Conservation (phyloP, 2,888 invertebrate genomes). For the Cloeon dipterum region DNA sequence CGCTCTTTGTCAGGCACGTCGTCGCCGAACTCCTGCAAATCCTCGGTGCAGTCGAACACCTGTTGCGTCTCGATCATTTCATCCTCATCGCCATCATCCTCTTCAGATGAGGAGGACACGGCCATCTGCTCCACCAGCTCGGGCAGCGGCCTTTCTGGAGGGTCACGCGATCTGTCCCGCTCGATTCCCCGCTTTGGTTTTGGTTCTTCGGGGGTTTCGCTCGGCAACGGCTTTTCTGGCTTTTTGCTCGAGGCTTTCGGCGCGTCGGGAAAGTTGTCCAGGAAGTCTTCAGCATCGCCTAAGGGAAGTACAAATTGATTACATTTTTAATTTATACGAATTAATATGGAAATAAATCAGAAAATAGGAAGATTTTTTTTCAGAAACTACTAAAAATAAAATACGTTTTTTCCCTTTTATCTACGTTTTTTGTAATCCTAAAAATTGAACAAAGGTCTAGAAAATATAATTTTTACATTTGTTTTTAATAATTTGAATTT, state of each 20-base stretch:
- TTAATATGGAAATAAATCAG: too few relatives aligned
- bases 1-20: slow-evolving; percentile 22
- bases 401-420: too few relatives aligned
- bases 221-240: background rate
- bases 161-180: slow-evolving; percentile 34
- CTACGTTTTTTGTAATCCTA: too few relatives aligned
- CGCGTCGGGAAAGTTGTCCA: slow-evolving; percentile 10
- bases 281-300: slow-evolving; percentile 30
- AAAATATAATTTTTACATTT: too few relatives aligned
- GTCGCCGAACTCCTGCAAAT: slow-evolving; percentile 22
- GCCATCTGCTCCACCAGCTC: slow-evolving; percentile 9
- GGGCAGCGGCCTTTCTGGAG: slow-evolving; percentile 28
- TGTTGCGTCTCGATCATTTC: background rate
- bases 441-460: too few relatives aligned
- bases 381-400: too few relatives aligned
- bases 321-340: too few relatives aligned
- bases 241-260: background rate
- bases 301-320: slow-evolving; percentile 12
- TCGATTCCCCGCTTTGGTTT: slow-evolving; percentile 19
- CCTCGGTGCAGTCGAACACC: background rate
- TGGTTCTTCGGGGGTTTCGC: background rate
- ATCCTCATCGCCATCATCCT: background rate
- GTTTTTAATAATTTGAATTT: too few relatives aligned
- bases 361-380: too few relatives aligned
- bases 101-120: background rate